Evolutionary conservation across 2,888 invertebrate species (phyloP), one percentile per base, ranked within the genome.

Genomic region (Reticulitermes lucifugus): DNA sequence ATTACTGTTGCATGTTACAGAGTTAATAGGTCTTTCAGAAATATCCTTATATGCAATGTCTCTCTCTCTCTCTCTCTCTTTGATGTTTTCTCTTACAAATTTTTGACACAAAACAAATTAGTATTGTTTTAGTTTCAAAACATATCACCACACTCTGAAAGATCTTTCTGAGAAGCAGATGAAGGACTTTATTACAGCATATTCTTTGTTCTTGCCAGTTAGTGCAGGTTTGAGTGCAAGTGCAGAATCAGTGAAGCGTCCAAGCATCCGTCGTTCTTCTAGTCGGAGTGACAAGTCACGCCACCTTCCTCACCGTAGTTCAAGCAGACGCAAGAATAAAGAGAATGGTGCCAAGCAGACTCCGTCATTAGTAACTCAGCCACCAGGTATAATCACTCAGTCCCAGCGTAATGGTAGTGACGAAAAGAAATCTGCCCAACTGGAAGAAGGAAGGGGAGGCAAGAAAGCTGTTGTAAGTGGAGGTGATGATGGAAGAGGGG

Each of bases 221-320:
- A 46, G 51, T 46, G 77, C 77, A 86, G 93, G 93, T 89, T 90
- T 94, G 89, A 93, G 93, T 88, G 91, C 93, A 84, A 94, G 94
- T 89, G 94, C 94, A 83, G 94, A 94, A 90, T 94, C 94, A 80
- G 92, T 94, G 87, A 94, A 93, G 89, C 91, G 93, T 88, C 91
- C 93, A 85, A 92, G 93, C 88, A 90, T 93, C 84, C 92, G 94
- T 85, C 89, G 92, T 81, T 91, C 91, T 6, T 92, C 92, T 0
- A 92, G 92, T 70, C 90, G 91, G 86, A 70, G 84, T 73, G 92
- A 92, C 86, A 92, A 92, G 86, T 91, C 91, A 6, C 90, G 91
- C 22, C 88, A 90, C 70, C 88, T 90, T 60, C 89, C 92, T n/a
- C 91, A 92, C 73, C 91, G 93, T 25, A 92, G 91, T 86, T 92